phyloP scores from a whole-genome alignment of 92 coral and sea anemone genomes.

The Virgularia gustaviana region DNA sequence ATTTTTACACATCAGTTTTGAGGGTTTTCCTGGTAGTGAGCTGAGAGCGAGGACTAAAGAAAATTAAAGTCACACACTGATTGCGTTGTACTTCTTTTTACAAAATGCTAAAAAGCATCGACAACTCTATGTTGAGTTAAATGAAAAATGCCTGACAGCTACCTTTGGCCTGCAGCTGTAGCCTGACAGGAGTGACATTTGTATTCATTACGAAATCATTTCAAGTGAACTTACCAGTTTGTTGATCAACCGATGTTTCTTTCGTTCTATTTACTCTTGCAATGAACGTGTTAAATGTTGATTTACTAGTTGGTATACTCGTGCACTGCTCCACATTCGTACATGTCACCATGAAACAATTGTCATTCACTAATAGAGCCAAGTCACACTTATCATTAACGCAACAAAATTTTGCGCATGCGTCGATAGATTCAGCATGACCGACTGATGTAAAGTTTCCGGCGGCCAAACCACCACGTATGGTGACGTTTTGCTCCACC shows the following conservation, averaged over 20 bases:
- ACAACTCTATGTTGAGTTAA: too few relatives aligned
- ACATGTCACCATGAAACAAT: conserved; percentile 86
- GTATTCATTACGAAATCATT: not conserved
- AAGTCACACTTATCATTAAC: conserved; percentile 87
- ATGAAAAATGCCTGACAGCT: too few relatives aligned
- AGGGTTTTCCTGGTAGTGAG: conserved; percentile 72
- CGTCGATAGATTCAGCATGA: conserved; percentile 69
- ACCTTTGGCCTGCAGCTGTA: too few relatives aligned
- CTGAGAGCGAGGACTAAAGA: conserved; percentile 77
- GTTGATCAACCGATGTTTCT: conserved; percentile 16
- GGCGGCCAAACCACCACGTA: conserved; percentile 79
- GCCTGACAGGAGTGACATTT: too few relatives aligned
- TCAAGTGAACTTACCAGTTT: conserved; percentile 27
- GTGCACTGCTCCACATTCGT: conserved; percentile 72
- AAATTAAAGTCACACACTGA: too few relatives aligned
- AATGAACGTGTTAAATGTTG: conserved; percentile 8
- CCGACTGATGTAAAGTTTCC: conserved; percentile 96
- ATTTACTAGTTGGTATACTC: conserved; percentile 27
- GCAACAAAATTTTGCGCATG: conserved; percentile 87
- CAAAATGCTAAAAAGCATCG: too few relatives aligned
- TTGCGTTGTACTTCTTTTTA: too few relatives aligned
- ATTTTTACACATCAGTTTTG: conserved; percentile 92
- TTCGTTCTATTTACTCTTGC: conserved; percentile 28
- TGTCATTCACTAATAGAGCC: conserved; percentile 71
- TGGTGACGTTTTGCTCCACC: conserved; percentile 77